phyloP scores from a whole-genome alignment of 2,113 vertebrate species.

The Ophiodon elongatus region DNA sequence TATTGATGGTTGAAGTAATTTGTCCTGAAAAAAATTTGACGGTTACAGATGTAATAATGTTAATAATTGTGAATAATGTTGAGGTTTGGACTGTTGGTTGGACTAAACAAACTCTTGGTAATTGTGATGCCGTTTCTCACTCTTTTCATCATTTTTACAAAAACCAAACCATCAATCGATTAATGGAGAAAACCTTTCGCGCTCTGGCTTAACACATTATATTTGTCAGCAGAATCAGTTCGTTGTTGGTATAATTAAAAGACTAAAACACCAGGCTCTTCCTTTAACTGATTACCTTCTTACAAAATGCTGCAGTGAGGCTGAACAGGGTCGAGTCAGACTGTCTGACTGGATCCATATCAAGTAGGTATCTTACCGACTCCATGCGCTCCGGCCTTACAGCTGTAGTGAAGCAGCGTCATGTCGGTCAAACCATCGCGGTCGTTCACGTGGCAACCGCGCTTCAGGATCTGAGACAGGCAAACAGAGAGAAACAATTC shows the following conservation, averaged over 20 bases:
- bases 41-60: not conserved
- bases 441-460: conserved; percentile 94
- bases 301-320: not conserved
- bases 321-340: not conserved
- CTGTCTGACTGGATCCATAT: not conserved
- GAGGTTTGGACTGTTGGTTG: not conserved
- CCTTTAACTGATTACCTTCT: not conserved
- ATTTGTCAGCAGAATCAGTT: not conserved
- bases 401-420: conserved; percentile 95
- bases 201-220: not conserved
- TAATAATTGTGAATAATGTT: not conserved
- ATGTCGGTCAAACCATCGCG: conserved; percentile 94
- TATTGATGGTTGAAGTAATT: not conserved
- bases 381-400: conserved; percentile 94
- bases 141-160: not conserved
- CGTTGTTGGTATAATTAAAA: not conserved
- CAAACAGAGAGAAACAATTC: not conserved
- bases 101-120: not conserved
- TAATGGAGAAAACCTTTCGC: not conserved
- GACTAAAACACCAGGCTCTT: not conserved
- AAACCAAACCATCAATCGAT: not conserved
- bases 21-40: not conserved
- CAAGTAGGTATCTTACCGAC: conserved; percentile 84
- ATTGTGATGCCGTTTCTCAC: not conserved
- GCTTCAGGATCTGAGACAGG: conserved; percentile 89